phyloP scores from a whole-genome alignment of 2,797 vertebrate genomes.

The Hyperoplus lanceolatus region DNA sequence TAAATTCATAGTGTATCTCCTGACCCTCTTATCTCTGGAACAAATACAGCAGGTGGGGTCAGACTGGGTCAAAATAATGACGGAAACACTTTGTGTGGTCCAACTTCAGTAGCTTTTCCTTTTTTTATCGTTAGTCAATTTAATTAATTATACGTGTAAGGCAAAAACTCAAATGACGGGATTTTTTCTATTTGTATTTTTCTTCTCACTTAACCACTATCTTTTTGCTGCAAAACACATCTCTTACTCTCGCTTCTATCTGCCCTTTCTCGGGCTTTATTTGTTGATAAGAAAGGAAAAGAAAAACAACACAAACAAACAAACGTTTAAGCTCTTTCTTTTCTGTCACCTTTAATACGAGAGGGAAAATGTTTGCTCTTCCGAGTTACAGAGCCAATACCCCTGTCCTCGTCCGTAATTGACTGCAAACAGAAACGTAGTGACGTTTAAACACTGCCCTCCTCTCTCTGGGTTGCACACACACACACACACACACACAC shows the following conservation, averaged over 20 bases:
- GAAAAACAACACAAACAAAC: slow-evolving; percentile 56
- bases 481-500: slow-evolving; percentile 35
- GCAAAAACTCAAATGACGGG: slow-evolving; percentile 25
- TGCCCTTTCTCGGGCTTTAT: slow-evolving; percentile 29
- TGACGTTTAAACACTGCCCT: slow-evolving; percentile 82
- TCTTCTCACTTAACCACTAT: slow-evolving; percentile 18
- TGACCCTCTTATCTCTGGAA: slow-evolving; percentile 76
- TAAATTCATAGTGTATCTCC: slow-evolving; percentile 79
- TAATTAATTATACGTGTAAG: slow-evolving; percentile 37
- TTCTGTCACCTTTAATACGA: slow-evolving; percentile 71
- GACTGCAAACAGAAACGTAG: slow-evolving; percentile 84
- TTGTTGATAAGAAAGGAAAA: slow-evolving; percentile 34
- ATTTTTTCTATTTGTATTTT: slow-evolving; percentile 25
- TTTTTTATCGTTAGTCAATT: slow-evolving; percentile 22
- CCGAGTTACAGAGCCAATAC: slow-evolving; percentile 77
- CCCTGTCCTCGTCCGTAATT: slow-evolving; percentile 83
- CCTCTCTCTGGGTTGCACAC: slow-evolving; percentile 62
- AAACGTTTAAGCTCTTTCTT: slow-evolving; percentile 43
- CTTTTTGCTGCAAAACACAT: slow-evolving; percentile 13
- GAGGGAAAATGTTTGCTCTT: slow-evolving; percentile 81
- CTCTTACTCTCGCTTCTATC: slow-evolving; percentile 63
- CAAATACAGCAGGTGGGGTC: slow-evolving; percentile 72
- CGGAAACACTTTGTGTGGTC: slow-evolving; percentile 56
- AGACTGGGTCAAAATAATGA: slow-evolving; percentile 59
- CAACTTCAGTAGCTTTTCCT: slow-evolving; percentile 24